Evolutionary conservation across 2,113 vertebrate genomes (phyloP), one percentile per base, ranked within the genome.

Genomic region (Otus sunia): DNA sequence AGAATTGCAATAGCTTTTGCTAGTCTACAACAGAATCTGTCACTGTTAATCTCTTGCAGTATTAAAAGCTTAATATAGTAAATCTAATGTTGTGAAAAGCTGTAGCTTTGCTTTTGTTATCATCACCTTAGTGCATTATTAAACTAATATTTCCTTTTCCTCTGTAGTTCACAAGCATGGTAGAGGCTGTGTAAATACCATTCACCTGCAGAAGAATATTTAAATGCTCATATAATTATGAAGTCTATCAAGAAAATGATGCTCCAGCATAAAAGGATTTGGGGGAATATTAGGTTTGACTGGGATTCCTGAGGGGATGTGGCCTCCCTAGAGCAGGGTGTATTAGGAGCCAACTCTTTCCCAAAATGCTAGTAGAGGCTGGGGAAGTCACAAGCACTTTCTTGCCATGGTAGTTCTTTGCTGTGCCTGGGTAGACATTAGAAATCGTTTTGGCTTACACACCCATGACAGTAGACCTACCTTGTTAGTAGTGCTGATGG

Each of bases 11-110:
- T 94, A 86, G 74, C 67, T 97, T 91, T 97, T 95, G 77, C 66
- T 95, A 78, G 26, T 94, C 92, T 97, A 12, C 82, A 94, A 77
- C 92, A 83, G 91, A 96, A 94, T 97, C 95, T 97, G 95, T 96
- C 97, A 95, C 73, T 91, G 75, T 94, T 97, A 97, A 98, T 98
- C 94, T 96, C 78, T 88, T 96, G 85, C 87, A 37, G 77, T 94
- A 95, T 97, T 97, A 95, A 97, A 96, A 96, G 95, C 96, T 97
- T 96, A 96, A 95, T 95, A 88, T n/a, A 85, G 82, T 94, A 95
- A 97, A 97, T 92, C 94, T 91, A 79, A 71, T 88, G 72, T 91
- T 96, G 81, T 25, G 58, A 83, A 93, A 94, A 95, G 94, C 86
- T 71, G 90, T 81, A 74, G 47, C 67, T 87, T 94, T 96, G 93